Percentiles rank a stretch among this genome's conserved stretches.
Conservation (phyloP, 2,797 vertebrate species). For the Kryptolebias ocellatus region DNA sequence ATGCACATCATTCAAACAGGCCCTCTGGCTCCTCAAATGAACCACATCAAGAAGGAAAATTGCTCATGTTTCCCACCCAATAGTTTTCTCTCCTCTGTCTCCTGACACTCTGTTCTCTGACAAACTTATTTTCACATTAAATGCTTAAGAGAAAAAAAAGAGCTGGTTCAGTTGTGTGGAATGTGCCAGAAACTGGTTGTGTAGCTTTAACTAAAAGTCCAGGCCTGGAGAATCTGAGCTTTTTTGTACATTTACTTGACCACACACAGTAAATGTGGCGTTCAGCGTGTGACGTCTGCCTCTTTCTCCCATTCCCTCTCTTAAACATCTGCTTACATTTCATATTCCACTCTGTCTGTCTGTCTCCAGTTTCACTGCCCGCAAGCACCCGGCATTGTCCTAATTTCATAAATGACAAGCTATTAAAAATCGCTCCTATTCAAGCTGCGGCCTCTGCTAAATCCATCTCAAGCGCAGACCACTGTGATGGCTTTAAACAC, state of each 20-base stretch:
- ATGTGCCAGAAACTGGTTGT: slow-evolving; percentile 26
- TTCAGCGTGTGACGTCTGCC: slow-evolving; percentile 65
- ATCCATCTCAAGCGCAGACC: slow-evolving; percentile 66
- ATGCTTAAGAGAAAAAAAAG: slow-evolving; percentile 13
- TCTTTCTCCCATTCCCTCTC: slow-evolving; percentile 37
- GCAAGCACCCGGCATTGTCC: slow-evolving; percentile 77
- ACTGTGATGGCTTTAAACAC: slow-evolving; percentile 71
- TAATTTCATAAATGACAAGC: slow-evolving; percentile 82
- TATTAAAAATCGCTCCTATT: slow-evolving; percentile 77
- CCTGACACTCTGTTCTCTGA: slow-evolving; percentile 45
- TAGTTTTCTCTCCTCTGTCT: slow-evolving; percentile 50
- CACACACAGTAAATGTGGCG: slow-evolving; percentile 76
- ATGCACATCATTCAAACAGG: slow-evolving; percentile 52
- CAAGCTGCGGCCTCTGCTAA: slow-evolving; percentile 72
- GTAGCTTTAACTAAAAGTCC: slow-evolving; percentile 71
- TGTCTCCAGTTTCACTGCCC: slow-evolving; percentile 74
- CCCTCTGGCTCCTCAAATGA: slow-evolving; percentile 58
- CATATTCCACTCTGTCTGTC: slow-evolving; percentile 76
- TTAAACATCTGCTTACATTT: slow-evolving; percentile 79
- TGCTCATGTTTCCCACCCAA: slow-evolving; percentile 60
- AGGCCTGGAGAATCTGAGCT: slow-evolving; percentile 58
- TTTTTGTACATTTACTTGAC: slow-evolving; percentile 53
- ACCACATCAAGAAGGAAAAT: slow-evolving; percentile 59
- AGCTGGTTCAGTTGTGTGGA: slow-evolving; percentile 21
- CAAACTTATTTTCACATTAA: slow-evolving; percentile 64